Evolutionary conservation across 2,888 invertebrate genomes (phyloP), one percentile per base, ranked within the genome.

Genomic region (Capitulum mitella): DNA sequence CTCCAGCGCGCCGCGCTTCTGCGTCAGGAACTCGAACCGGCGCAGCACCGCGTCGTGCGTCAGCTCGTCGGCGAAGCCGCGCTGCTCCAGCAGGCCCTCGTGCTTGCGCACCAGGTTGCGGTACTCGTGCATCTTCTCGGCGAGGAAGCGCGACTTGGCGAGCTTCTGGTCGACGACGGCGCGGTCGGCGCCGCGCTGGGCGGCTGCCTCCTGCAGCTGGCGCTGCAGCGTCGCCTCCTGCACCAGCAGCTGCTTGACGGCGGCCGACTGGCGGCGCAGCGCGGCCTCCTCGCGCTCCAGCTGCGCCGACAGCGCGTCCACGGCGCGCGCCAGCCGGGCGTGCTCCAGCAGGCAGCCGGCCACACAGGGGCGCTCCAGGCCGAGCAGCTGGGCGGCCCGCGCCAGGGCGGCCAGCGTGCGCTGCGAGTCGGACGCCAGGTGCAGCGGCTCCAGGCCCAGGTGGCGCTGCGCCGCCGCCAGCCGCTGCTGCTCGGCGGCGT

Each of bases 181-280:
- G 2, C 12, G 8, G 26, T 40, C 70, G 8, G 70, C 70, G 37
- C 70, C 37, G 19, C 22, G 70, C 70, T 70, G 70, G 8, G 29
- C 70, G 26, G 70, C 70, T 8, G 70, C 70, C 70, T 70, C 70
- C 26, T 37, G 14, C 26, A 70, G 70, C 70, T 70, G 70, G 26
- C 40, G 37, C 70, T 70, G 22, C 70, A 70, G 70, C 70, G 70
- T 26, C 37, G 40, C 70, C 70, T 70, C 70, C 26, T 16, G 19
- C 70, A 70, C 70, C 37, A 70, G 70, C 70, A 70, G 70, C 70
- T 70, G 70, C 40, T 70, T 70, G 22, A 70, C 70, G 26, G 16
- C 37, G 70, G 37, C 40, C 10, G 16, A 5, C 40, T 70, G 70
- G 8, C 37, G 6, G 10, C 12, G 37, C 70, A 70, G 70, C 26